These are phyloP conservation scores for Elephas maximus DNA, from an alignment of 2,113 vertebrate species.

Conservation along the genomic window DNA sequence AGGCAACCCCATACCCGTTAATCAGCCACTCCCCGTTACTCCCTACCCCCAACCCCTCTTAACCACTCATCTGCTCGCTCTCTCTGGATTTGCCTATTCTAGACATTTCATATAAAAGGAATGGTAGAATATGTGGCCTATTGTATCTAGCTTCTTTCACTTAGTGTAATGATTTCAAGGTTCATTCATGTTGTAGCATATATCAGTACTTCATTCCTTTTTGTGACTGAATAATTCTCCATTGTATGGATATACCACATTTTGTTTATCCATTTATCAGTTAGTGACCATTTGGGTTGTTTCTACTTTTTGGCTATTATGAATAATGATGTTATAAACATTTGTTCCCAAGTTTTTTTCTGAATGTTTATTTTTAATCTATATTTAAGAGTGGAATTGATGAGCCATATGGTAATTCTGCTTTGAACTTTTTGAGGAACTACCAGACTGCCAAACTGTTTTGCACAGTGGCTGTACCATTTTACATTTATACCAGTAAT, in stretches of 20 bases:
- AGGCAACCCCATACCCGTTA: neutral
- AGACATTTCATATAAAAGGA: neutral
- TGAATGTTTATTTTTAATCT: neutral
- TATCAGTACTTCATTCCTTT: no score
- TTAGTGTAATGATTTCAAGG: neutral
- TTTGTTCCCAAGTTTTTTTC: neutral
- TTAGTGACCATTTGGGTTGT: no score
- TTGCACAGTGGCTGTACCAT: no score
- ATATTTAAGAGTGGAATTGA: neutral
- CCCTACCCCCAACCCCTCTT: neutral
- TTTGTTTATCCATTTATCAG: no score
- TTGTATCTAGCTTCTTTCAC: neutral
- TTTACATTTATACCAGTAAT: neutral
- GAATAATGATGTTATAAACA: neutral
- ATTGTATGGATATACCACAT: no score
- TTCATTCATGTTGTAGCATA: neutral
- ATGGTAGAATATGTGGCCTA: neutral
- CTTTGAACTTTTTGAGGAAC: no score
- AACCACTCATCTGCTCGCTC: neutral
- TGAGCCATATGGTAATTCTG: no score
- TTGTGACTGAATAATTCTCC: no score
- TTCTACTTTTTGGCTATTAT: neutral
- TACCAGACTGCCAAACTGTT: no score
- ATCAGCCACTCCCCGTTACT: neutral
- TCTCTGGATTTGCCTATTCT: neutral